A percentile compares a stretch with the other conserved stretches of the same genome.
phyloP scores from a whole-genome alignment of 2,113 vertebrate genomes.

The Cranoglanis bouderius region DNA sequence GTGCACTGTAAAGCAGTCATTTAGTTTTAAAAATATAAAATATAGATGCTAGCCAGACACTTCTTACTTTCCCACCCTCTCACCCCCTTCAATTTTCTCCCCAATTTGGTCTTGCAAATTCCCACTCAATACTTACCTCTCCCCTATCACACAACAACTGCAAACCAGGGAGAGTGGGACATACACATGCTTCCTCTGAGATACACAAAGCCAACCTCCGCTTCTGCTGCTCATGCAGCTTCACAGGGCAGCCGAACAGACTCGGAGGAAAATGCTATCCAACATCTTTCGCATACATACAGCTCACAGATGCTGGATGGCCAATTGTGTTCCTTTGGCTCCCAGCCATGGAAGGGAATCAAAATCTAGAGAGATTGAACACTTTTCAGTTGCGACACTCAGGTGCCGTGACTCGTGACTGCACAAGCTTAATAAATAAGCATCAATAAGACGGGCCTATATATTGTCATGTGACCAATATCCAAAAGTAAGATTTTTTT shows the following conservation, averaged over 20 bases:
- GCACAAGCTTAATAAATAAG: not conserved
- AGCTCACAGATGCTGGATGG: not conserved
- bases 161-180: not conserved
- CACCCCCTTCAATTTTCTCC: not conserved
- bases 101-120: not conserved
- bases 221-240: not conserved
- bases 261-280: not conserved
- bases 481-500: not conserved
- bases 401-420: not conserved
- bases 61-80: not conserved
- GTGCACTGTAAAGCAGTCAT: too few relatives aligned
- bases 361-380: not conserved
- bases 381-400: not conserved
- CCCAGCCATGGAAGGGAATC: not conserved
- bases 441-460: not conserved
- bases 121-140: not conserved
- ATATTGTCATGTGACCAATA: not conserved
- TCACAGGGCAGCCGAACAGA: not conserved
- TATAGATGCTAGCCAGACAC: too few relatives aligned
- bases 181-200: not conserved
- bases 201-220: not conserved
- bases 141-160: not conserved
- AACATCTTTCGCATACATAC: not conserved
- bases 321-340: not conserved
- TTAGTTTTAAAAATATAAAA: too few relatives aligned